phyloP scores from a whole-genome alignment of 2,113 vertebrate species.

The Gyps fulvus region DNA sequence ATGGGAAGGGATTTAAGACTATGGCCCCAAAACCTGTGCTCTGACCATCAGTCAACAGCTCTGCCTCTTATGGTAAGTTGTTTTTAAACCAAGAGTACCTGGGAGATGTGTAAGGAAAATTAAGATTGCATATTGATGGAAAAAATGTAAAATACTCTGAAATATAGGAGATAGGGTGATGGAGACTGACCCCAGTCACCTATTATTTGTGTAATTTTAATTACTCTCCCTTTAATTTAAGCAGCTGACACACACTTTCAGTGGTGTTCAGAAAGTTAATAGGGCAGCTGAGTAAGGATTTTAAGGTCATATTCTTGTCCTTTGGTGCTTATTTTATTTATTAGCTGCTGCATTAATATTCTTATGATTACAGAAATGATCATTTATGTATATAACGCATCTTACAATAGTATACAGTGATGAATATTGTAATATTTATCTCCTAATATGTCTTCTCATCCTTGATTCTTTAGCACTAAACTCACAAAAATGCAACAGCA shows the following conservation, averaged over 20 bases:
- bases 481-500: background rate
- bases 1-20: background rate
- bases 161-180: slow-evolving; percentile 63
- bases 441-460: background rate
- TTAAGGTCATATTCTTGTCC: slow-evolving; percentile 61
- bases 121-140: slow-evolving; percentile 70
- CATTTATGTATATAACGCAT: slow-evolving; percentile 23
- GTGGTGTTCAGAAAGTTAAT: slow-evolving; percentile 72
- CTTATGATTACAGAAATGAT: slow-evolving; percentile 44
- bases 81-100: slow-evolving; percentile 19
- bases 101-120: slow-evolving; percentile 44
- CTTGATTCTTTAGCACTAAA: background rate
- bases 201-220: slow-evolving; percentile 76
- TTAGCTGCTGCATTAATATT: slow-evolving; percentile 40
- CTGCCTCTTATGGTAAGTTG: background rate
- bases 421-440: background rate
- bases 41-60: background rate
- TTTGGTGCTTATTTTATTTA: slow-evolving; percentile 63
- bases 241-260: slow-evolving; percentile 66
- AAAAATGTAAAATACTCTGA: slow-evolving; percentile 66
- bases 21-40: background rate
- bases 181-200: slow-evolving; percentile 63
- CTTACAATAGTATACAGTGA: background rate
- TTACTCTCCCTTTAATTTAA: slow-evolving; percentile 72
- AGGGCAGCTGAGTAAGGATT: slow-evolving; percentile 70